These are phyloP conservation scores for Carcharodon carcharias DNA, from an alignment of 2,797 vertebrate genomes.

Conservation along the genomic window DNA sequence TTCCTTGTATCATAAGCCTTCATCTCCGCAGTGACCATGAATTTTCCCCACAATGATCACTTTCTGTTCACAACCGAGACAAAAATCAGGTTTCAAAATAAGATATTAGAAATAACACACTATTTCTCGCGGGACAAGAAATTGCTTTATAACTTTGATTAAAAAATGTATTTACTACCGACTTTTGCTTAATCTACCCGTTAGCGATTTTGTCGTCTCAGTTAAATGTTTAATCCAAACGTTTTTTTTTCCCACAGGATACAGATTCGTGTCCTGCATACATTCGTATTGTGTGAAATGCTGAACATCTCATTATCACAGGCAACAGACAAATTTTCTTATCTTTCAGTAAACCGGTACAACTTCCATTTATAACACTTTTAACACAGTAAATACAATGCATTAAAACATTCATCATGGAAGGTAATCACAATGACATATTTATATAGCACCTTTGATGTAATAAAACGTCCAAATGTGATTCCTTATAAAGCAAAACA, in stretches of 20 bases:
- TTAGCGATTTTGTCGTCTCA: not conserved
- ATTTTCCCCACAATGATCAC: not conserved
- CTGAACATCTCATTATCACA: not conserved
- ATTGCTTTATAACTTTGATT: not conserved
- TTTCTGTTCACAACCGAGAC: not conserved
- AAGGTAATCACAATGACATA: not conserved
- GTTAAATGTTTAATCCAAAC: not conserved
- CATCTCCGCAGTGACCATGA: not conserved
- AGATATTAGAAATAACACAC: not conserved
- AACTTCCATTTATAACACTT: not conserved
- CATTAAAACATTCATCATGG: too few species aligned
- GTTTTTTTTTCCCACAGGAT: not conserved
- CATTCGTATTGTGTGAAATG: not conserved
- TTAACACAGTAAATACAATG: not conserved
- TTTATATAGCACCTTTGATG: not conserved
- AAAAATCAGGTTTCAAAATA: not conserved
- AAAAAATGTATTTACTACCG: not conserved
- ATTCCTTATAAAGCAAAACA: not conserved
- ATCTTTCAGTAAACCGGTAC: not conserved
- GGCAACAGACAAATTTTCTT: not conserved
- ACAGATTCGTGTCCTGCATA: not conserved
- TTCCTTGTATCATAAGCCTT: not conserved
- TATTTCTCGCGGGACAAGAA: not conserved
- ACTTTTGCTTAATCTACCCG: not conserved
- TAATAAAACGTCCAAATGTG: not conserved